Base-by-base conservation (phyloP, 2,113 vertebrate species). In the Cyprinodon brontotheroides region DNA sequence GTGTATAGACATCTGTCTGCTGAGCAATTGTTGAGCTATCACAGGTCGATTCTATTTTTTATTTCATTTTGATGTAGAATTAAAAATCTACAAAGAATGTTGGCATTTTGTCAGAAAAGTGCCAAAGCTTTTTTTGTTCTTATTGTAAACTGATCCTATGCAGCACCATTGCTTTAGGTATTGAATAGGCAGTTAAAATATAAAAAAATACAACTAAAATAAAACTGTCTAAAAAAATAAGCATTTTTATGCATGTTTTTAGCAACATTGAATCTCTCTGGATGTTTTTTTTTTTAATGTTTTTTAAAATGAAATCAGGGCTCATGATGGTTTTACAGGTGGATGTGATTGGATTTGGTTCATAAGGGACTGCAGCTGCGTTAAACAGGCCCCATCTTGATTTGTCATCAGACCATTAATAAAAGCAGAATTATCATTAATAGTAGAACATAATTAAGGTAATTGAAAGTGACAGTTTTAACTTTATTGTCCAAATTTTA, bases 391-490 rank as follows among this genome's bases (percentile, higher is more conserved):
- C 8, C 5, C 11, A 57, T n/a, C 22, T 45, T 40, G 11, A 29
- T 8, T 45, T 61, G 36, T 39, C 14, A 61, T 57, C 69, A 61
- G 67, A 69, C 15, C 45, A 3, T 53, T 20, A 17, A 15, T 53
- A 40, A 66, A 68, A 53, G 66, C 66, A 68, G 48, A 17, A 20
- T 53, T 20, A 20, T 12, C 29, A 7, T 29, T 29, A 29, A 29
- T 38, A 20, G 29, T 22, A 45, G 64, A 40, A 65, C 13, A 45
- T 11, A 17, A 45, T 47, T 50, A 15, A 50, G 36, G 36, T 53
- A 53, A 68, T 36, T 68, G 36, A 50, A 66, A 66, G 64, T 68
- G 66, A 22, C 12, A 37, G 45, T 20, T 68, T 50, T 50, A 15
- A 11, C 20, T 67, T 65, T 29, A 10, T 43, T 15, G 47, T 20